Percentiles rank a stretch among this genome's conserved stretches.
Conservation (phyloP, 2,113 vertebrate species). For the Stegostoma tigrinum region DNA sequence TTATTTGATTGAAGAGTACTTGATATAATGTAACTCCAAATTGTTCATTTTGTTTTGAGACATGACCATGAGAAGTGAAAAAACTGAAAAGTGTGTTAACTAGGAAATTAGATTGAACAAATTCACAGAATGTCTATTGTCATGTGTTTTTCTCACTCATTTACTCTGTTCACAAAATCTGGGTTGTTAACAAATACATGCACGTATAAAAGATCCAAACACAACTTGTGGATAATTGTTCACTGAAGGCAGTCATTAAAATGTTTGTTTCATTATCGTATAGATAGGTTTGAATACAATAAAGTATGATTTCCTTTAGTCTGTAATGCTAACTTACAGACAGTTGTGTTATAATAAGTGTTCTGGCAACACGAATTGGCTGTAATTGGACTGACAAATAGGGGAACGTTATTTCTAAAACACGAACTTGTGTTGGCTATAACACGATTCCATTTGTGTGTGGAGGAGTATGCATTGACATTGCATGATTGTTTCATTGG, state of each 20-base stretch:
- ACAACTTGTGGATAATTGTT: background rate
- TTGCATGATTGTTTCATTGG: too few relatives aligned
- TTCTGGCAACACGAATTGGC: too few relatives aligned
- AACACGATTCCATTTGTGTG: too few relatives aligned
- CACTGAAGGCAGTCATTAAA: background rate
- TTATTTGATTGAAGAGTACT: background rate
- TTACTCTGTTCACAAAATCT: background rate
- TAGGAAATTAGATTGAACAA: background rate
- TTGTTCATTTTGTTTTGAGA: background rate
- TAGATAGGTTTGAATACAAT: background rate
- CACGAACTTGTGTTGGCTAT: too few relatives aligned
- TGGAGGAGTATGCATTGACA: too few relatives aligned
- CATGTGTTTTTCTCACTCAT: background rate
- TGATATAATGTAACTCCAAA: background rate
- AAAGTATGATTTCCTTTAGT: background rate
- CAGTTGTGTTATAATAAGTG: too few relatives aligned
- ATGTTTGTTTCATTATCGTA: background rate
- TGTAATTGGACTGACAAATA: too few relatives aligned
- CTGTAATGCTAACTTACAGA: background rate
- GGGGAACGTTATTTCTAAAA: too few relatives aligned
- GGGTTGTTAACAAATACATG: background rate
- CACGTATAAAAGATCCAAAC: background rate
- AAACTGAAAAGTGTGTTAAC: background rate
- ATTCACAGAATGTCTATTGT: background rate
- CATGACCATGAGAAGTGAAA: background rate